Evolutionary conservation across 2,113 vertebrate genomes (phyloP).

Genomic region (Pomatostomus ruficeps): DNA sequence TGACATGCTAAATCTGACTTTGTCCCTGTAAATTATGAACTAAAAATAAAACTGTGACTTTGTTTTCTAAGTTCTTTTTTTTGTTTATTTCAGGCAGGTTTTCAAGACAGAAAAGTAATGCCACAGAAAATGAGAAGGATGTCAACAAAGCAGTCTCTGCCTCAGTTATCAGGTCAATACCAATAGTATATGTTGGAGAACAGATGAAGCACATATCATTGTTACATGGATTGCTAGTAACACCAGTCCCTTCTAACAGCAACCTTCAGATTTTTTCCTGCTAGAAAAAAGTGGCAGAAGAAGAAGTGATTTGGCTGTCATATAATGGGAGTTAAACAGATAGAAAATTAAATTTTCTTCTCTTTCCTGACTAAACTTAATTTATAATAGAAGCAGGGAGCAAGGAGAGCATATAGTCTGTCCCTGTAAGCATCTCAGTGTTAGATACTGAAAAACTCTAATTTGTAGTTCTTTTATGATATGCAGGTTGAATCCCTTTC

Average conservation of each 20-base stretch:
- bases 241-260: neutral
- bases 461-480: neutral
- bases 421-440: neutral
- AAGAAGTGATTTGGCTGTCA: neutral
- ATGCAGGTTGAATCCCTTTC: neutral
- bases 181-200: neutral
- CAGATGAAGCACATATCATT: neutral
- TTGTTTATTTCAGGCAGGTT: neutral
- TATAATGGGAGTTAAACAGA: neutral
- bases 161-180: neutral
- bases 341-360: neutral
- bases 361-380: neutral
- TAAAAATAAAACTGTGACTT: neutral
- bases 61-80: neutral
- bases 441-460: neutral
- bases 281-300: neutral
- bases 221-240: neutral
- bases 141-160: neutral
- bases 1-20: neutral
- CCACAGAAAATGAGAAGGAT: neutral
- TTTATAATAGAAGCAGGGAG: neutral
- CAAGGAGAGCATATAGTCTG: neutral
- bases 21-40: neutral
- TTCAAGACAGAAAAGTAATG: neutral
- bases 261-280: neutral